A percentile compares a stretch with the other conserved stretches of the same genome.
Conservation (phyloP, 2,888 invertebrate genomes). For the Eilema griseolum region DNA sequence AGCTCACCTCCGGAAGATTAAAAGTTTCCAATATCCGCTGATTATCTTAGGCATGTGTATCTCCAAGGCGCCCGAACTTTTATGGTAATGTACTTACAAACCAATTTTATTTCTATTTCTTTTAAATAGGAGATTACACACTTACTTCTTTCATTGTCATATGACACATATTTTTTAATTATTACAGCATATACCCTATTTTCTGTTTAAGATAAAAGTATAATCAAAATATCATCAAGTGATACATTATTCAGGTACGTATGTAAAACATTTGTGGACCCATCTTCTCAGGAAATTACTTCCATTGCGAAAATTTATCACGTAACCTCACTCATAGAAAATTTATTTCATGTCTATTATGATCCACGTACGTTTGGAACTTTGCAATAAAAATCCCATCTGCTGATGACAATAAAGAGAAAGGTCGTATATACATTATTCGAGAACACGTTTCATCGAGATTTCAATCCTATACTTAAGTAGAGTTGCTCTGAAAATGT, state of each 20-base stretch:
- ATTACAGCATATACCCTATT: no score
- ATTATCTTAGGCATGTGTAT: no score
- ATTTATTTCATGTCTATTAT: constrained; percentile 42
- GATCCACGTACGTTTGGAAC: constrained; percentile 28
- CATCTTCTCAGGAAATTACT: constrained; percentile 1
- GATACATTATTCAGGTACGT: not conserved
- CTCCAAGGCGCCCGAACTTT: no score
- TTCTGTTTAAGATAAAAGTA: no score
- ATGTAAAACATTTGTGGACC: not conserved
- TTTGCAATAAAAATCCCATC: constrained; percentile 46
- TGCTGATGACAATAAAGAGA: constrained; percentile 36
- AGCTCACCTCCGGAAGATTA: no score
- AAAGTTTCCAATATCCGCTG: no score
- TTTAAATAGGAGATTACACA: no score
- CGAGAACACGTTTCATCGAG: constrained; percentile 11
- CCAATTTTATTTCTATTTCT: no score
- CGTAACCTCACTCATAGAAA: constrained; percentile 30
- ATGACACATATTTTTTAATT: no score
- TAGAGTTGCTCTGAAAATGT: not conserved
- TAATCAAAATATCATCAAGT: no score
- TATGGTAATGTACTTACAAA: no score
- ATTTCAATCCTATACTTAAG: not conserved
- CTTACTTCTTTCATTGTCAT: no score
- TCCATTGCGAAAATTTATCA: constrained; percentile 27
- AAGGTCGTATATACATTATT: constrained; percentile 20